Base-by-base conservation (phyloP, 2,888 invertebrate species). In the Cistogaster globosa region DNA sequence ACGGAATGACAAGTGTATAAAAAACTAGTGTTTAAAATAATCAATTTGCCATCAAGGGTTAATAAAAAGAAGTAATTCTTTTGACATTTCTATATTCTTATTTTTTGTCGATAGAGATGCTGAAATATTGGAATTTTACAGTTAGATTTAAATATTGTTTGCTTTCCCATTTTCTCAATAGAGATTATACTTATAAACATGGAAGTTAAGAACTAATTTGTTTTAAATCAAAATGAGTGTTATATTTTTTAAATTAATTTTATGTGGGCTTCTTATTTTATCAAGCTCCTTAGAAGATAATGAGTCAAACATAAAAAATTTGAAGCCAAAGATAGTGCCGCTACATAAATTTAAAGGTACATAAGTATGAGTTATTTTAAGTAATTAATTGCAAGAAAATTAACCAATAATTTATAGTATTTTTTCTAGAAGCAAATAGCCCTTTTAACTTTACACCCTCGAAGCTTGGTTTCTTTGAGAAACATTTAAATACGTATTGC, bases 401-500 rank as follows among this genome's bases (percentile, higher is more conserved):
- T 42, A 42, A 42, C 7, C 4, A 12, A 42, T 14, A 14, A 14
- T 6, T 14, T 2, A 14, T 57, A 82, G 82, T 82, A 8, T 51
- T 63, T 1, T 88, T 88, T 26, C 36, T 90, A 71, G 80, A 85
- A 22, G 84, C 87, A 4, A 90, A 89, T 9, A 76, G 87, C 0
- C 84, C 83, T 0, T 81, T 89, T 6, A 69, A 87, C 12, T 86
- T 81, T 42, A 65, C 60, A 16, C 86, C 87, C 3, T 79, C 76
- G 14, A 83, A 42, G 20, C 5, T 84, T 16, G 18, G 90, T 72
- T 86, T 55, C 58, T 16, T 88, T 6, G 67, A 85, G 1, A 87
- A 86, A 9, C 87, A 89, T 12, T 91, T 96, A 22, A 94, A 95
- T 81, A 95, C 96, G 48, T 96, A 95, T 90, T 97, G 97, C 89